phyloP scores from a whole-genome alignment of 2,888 invertebrate species.

The Thera britannica region DNA sequence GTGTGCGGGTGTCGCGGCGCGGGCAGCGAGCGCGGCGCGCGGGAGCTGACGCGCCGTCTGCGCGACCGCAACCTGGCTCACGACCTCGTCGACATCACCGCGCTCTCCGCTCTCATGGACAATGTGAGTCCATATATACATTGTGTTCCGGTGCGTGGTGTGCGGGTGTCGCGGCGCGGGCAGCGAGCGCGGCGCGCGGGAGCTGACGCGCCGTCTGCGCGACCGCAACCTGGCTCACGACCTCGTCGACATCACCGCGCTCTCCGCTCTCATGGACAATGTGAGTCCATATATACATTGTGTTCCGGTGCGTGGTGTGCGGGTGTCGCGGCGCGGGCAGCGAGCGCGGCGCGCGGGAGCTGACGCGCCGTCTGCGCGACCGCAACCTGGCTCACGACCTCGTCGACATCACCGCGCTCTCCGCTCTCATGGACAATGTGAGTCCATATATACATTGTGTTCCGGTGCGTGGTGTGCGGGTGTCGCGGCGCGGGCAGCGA shows the following conservation, averaged over 20 bases:
- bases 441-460: too few relatives aligned
- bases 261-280: constrained; percentile 90
- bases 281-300: constrained; percentile 2
- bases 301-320: too few relatives aligned
- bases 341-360: too few relatives aligned
- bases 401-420: too few relatives aligned
- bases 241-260: constrained; percentile 92
- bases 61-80: constrained; percentile 89
- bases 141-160: constrained; percentile 91
- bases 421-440: too few relatives aligned
- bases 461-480: too few relatives aligned
- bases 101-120: constrained; percentile 91
- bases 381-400: too few relatives aligned
- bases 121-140: constrained; percentile 39
- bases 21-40: constrained; percentile 82
- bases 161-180: constrained; percentile 89
- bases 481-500: too few relatives aligned
- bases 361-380: too few relatives aligned
- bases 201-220: constrained; percentile 89
- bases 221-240: constrained; percentile 90
- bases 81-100: constrained; percentile 92
- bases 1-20: constrained; percentile 91
- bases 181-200: constrained; percentile 84
- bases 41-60: constrained; percentile 90
- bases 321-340: too few relatives aligned